Base-by-base conservation (phyloP, 1,140 invertebrate genomes). In the Ephestia elutella region DNA sequence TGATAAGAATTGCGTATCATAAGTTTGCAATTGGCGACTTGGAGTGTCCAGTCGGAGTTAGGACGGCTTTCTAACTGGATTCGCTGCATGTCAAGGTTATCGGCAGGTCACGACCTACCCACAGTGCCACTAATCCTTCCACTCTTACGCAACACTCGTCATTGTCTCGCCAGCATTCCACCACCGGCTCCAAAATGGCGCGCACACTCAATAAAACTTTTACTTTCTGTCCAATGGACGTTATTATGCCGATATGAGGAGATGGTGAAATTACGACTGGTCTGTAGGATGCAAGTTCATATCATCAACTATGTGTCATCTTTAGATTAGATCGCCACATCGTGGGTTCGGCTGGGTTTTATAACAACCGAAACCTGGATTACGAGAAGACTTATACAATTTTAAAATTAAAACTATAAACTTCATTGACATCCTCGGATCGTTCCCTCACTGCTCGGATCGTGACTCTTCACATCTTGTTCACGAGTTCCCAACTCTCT, bases 11-110 rank as follows among this genome's bases (percentile, higher is more conserved):
- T 44, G 38, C 38, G 38, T 44, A 44, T 44, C 38, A n/a, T n/a
- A 44, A 15, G 15, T 44, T 44, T 17, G 38, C 38, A 44, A 44
- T 44, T 15, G 38, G 13, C 13, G 11, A 2, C 38, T 5, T 4
- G 30, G 30, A 32, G 30, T 32, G 15, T 15, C 38, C 15, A 44
- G 9, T 35, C 32, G 32, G 32, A 25, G 21, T 2, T 32, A 44
- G 13, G 15, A 44, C 38, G 7, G 38, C 38, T 44, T 44, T 44
- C 38, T 44, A 44, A 44, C 38, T 10, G 10, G 30, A 32, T 3
- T 9, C 38, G 21, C 21, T 25, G 5, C 38, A 78, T 85, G 78
- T 85, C 82, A 85, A 85, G 80, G 80, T 66, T 78, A 68, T 56
- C 78, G 69, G 65, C 68, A 65, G 71, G 73, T 73, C 75, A 74